Evolutionary conservation across 2,888 invertebrate species (phyloP), one percentile per base, ranked within the genome.

Genomic region (Rhogogaster chlorosoma): DNA sequence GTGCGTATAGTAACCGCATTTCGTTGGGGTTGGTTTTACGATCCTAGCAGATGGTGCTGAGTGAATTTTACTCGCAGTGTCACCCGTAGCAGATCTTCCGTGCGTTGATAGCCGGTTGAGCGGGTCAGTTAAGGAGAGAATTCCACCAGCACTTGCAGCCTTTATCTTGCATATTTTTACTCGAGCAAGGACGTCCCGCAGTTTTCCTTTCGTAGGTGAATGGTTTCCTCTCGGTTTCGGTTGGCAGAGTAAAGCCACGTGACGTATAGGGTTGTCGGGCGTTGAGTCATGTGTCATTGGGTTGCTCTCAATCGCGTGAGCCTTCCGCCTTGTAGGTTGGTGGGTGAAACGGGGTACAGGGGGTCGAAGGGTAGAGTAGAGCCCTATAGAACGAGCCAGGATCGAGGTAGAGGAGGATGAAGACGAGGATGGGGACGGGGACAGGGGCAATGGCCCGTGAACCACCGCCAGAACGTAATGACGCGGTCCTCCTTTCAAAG

Each of bases 401-500:
- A 80, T 84, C 83, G 86, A 85, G 84, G 84, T 85, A 86, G 84
- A 84, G 84, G 84, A 84, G 87, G 88, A 87, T 87, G 87, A 87
- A 87, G 88, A 88, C 88, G 89, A 83, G 86, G 87, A 89, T 87
- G 87, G 84, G 89, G 86, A 86, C 22, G 75, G 84, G 70, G 88
- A 53, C 84, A 78, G 90, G 90, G 90, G 92, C 92, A 93, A 93
- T 93, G 93, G 93, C 89, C 92, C 93, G 92, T 93, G 92, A 93
- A 93, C 92, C 91, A 90, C 91, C 91, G 90, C 91, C 87, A 89
- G 89, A 91, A 89, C 91, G 92, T 93, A 93, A 93, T 93, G 93
- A 93, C 91, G 93, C 93, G 92, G 90, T 91, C 92, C 93, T 93
- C 92, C 91, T 93, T 93, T 93, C 93, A 92, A 93, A 93, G 93